These are phyloP conservation scores for Donacobius atricapilla DNA, from an alignment of 2,113 vertebrate species.

Conservation along the genomic window DNA sequence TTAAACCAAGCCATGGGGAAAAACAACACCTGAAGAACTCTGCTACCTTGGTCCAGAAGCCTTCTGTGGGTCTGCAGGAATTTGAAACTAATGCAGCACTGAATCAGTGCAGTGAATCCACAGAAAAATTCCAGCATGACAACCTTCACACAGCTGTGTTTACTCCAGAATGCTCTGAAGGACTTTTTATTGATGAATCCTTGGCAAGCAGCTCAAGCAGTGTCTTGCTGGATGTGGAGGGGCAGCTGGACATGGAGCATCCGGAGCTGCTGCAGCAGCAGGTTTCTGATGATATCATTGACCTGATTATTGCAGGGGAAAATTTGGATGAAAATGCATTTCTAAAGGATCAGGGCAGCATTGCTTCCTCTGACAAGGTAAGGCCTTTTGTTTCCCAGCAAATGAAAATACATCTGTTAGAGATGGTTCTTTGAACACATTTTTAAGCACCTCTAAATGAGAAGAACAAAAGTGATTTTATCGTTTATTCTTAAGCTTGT, in stretches of 20 bases:
- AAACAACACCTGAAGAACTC: background rate
- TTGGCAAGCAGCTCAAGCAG: slow-evolving; percentile 20
- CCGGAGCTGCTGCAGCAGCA: background rate
- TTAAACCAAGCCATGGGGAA: background rate
- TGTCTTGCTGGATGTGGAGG: slow-evolving; percentile 23
- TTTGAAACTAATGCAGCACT: background rate
- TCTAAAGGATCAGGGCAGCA: background rate
- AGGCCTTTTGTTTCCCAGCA: background rate
- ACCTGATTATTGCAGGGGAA: slow-evolving; percentile 35
- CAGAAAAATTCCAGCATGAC: background rate
- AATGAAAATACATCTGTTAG: background rate
- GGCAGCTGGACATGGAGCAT: background rate
- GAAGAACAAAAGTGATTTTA: background rate
- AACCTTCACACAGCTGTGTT: slow-evolving; percentile 11
- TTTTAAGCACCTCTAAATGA: background rate
- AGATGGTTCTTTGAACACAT: background rate
- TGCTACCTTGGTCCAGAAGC: background rate
- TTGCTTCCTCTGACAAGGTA: slow-evolving; percentile 55
- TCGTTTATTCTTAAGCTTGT: background rate
- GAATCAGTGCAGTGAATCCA: background rate
- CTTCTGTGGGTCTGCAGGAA: slow-evolving; percentile 27
- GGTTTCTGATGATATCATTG: slow-evolving; percentile 57
- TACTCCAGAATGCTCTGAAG: slow-evolving; percentile 21
- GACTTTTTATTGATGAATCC: slow-evolving; percentile 42
- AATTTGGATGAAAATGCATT: background rate